Evolutionary conservation across 2,888 invertebrate genomes (phyloP).

Genomic region (Phragmatobia fuliginosa): DNA sequence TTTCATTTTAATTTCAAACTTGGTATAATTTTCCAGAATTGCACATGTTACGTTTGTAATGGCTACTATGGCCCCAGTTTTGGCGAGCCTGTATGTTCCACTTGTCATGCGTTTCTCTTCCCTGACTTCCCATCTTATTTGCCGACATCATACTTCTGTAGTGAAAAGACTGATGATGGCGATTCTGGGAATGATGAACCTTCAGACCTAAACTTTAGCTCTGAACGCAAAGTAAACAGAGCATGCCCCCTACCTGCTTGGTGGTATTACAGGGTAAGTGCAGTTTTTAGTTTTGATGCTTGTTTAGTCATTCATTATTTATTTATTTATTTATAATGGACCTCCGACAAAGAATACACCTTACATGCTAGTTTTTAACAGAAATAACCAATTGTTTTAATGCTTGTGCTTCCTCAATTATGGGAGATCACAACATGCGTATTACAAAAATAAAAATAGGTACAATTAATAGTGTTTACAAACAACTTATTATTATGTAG

Average conservation of each 20-base stretch:
- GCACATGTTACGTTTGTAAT: constrained; percentile 93
- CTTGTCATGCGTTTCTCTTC: constrained; percentile 97
- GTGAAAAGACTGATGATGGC: constrained; percentile 92
- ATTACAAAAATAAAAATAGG: no score
- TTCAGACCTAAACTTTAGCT: constrained; percentile 88
- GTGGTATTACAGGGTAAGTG: constrained; percentile 77
- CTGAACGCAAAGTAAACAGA: constrained; percentile 80
- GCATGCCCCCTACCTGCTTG: constrained; percentile 70
- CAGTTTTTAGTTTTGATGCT: background rate
- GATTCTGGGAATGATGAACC: constrained; percentile 99
- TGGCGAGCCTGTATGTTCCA: constrained; percentile 95
- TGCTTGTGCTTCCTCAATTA: no score
- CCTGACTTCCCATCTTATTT: constrained; percentile 89
- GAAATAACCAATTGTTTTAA: no score
- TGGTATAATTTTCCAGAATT: constrained; percentile 83
- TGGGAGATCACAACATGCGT: no score
- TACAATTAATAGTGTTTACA: no score
- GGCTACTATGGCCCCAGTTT: constrained; percentile 97
- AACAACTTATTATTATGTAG: no score
- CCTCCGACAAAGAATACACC: no score
- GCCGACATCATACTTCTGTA: constrained; percentile 81
- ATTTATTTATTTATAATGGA: no score
- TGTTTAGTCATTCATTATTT: no score
- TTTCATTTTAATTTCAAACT: background rate
- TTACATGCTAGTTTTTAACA: no score